phyloP scores from a whole-genome alignment of 2,888 invertebrate genomes.

The Rotaria sp. region DNA sequence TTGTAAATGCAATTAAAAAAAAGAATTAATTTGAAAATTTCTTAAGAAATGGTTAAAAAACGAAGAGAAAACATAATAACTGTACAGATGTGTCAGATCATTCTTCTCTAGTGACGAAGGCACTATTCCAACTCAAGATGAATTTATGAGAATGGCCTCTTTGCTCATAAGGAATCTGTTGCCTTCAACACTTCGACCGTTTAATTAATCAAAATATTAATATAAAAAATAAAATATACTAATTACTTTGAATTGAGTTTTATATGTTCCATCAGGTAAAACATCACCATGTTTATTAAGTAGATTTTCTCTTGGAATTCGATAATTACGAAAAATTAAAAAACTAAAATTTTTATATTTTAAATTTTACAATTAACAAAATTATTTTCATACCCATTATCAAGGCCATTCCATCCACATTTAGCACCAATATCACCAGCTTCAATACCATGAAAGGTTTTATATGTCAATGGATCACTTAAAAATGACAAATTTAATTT shows the following conservation, averaged over 20 bases:
- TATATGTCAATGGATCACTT: slow-evolving; percentile 47
- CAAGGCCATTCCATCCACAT: slow-evolving; percentile 78
- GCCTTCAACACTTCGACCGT: no score
- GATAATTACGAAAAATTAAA: slow-evolving; percentile 75
- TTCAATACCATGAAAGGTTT: slow-evolving; percentile 65
- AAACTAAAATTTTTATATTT: slow-evolving; percentile 61
- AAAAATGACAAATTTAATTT: background rate
- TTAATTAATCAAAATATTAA: background rate
- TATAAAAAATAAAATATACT: slow-evolving; percentile 4
- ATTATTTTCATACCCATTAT: slow-evolving; percentile 69
- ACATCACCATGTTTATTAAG: slow-evolving; percentile 82
- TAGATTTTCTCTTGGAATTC: slow-evolving; percentile 75
- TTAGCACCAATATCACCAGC: slow-evolving; percentile 90
- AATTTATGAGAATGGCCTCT: no score
- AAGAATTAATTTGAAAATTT: no score
- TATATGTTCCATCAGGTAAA: slow-evolving; percentile 75
- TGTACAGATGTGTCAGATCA: no score
- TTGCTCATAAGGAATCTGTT: no score
- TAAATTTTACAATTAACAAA: slow-evolving; percentile 46
- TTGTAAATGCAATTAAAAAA: no score
- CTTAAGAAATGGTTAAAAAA: no score
- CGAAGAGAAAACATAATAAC: no score
- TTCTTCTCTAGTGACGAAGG: no score
- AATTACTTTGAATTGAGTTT: slow-evolving; percentile 71
- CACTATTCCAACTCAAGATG: no score